Conservation (phyloP, 2,888 invertebrate species). For the Exephanes ischioxanthus region DNA sequence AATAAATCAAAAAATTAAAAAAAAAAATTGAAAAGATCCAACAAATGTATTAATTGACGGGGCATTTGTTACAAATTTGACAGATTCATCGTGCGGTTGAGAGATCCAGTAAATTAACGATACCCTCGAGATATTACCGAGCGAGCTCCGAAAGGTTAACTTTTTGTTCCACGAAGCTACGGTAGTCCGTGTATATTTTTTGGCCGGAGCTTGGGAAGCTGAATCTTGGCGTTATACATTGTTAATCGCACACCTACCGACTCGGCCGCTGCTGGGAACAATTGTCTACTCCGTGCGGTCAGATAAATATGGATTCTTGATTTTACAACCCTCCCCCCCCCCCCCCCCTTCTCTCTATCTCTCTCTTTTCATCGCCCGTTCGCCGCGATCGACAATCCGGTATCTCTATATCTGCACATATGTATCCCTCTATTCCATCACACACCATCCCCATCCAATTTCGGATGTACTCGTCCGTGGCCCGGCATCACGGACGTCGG, state of each 20-base stretch:
- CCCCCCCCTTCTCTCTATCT: neutral
- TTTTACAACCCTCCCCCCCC: slow-evolving; percentile 20
- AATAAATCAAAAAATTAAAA: too few relatives aligned
- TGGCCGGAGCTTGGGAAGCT: slow-evolving; percentile 8
- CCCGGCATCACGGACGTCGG: slow-evolving; percentile 12
- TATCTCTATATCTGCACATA: slow-evolving; percentile 33
- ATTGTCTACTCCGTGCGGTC: slow-evolving; percentile 27
- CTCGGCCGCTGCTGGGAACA: neutral
- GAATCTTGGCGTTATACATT: slow-evolving; percentile 23
- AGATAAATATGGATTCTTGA: slow-evolving; percentile 40
- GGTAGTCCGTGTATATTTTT: neutral
- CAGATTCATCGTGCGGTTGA: too few relatives aligned
- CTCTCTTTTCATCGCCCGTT: neutral
- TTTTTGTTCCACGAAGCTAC: neutral
- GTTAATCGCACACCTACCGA: slow-evolving; percentile 8
- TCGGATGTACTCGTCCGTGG: slow-evolving; percentile 47
- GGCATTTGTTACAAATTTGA: too few relatives aligned
- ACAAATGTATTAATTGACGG: too few relatives aligned
- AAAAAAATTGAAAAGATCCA: too few relatives aligned
- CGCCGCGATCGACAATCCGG: slow-evolving; percentile 61
- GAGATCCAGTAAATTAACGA: too few relatives aligned
- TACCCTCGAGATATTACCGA: neutral
- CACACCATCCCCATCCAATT: slow-evolving; percentile 56
- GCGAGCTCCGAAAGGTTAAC: neutral
- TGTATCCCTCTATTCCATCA: slow-evolving; percentile 8